Evolutionary conservation across 2,113 vertebrate species (phyloP), one percentile per base, ranked within the genome.

Genomic region (Trinectes maculatus): DNA sequence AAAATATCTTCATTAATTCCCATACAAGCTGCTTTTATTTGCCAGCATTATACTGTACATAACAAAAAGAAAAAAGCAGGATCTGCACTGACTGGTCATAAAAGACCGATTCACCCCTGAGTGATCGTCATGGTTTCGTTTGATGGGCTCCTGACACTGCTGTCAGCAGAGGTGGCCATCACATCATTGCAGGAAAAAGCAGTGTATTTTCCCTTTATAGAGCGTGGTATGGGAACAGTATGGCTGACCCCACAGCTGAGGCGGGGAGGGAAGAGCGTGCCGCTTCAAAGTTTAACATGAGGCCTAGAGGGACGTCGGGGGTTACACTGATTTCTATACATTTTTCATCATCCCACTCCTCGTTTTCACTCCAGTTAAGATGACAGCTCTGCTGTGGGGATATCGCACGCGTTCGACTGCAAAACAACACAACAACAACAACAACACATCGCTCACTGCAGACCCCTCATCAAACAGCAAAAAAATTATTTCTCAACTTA

Each of bases 341-440:
- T 77, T 79, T 81, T 79, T 84, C 61, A 77, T 74, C 75, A 78
- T 22, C 59, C 51, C 15, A 40, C 60, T 46, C 26, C 58, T 13
- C n/a, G 40, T 74, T 80, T n/a, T 84, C 51, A 77, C 72, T 72
- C 51, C 55, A 77, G 22, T 59, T 36, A 62, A 66, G 62, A 37
- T 67, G 82, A 64, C 82, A 63, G 72, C 24, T 74, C 57, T 52
- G 71, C 74, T 70, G 65, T 57, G 49, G 68, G 75, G 79, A 69
- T 63, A 77, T 68, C 61, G 33, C 15, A 54, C 49, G 11, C 61
- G 56, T 66, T 69, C 73, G 70, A 22, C 57, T 74, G 75, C 66
- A 80, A 70, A 82, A 79, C 71, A 82, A 71, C 64, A 58, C 48
- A 53, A 71, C 54, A 49, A 69, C 65, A 47, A n/a, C n/a, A n/a